Evolutionary conservation across 2,888 invertebrate genomes (phyloP).

Genomic region (Byasa hedistus): DNA sequence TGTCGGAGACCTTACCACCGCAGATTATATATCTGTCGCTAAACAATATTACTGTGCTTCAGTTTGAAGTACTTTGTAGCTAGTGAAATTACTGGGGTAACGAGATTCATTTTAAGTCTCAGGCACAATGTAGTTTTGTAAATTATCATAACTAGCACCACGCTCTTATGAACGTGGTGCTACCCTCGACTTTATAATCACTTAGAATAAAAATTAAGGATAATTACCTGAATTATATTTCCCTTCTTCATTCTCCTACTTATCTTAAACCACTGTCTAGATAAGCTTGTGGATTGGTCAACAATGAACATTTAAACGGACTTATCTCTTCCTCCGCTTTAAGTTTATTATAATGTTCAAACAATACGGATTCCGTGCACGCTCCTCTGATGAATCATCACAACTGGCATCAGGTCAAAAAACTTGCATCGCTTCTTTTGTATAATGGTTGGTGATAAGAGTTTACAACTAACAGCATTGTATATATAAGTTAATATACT

Average conservation of each 20-base stretch:
- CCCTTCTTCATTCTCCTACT: background rate
- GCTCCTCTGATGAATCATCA: slow-evolving; percentile 15
- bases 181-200: background rate
- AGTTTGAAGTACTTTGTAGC: too few relatives aligned
- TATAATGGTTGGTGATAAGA: slow-evolving; percentile 15
- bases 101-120: too few relatives aligned
- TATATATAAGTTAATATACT: slow-evolving; percentile 4
- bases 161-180: too few relatives aligned
- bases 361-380: slow-evolving; percentile 21
- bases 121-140: too few relatives aligned
- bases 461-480: slow-evolving; percentile 17
- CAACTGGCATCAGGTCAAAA: slow-evolving; percentile 24
- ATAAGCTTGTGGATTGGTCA: background rate
- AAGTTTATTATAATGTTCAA: slow-evolving; percentile 17
- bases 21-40: too few relatives aligned
- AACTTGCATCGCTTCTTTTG: slow-evolving; percentile 26
- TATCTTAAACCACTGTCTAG: background rate
- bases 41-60: too few relatives aligned
- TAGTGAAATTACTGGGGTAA: too few relatives aligned
- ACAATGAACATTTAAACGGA: slow-evolving; percentile 11
- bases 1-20: too few relatives aligned
- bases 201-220: background rate
- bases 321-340: slow-evolving; percentile 18
- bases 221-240: background rate
- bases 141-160: too few relatives aligned